Evolutionary conservation across 1,140 invertebrate genomes (phyloP), one percentile per base, ranked within the genome.

Genomic region (Camponotus floridanus): DNA sequence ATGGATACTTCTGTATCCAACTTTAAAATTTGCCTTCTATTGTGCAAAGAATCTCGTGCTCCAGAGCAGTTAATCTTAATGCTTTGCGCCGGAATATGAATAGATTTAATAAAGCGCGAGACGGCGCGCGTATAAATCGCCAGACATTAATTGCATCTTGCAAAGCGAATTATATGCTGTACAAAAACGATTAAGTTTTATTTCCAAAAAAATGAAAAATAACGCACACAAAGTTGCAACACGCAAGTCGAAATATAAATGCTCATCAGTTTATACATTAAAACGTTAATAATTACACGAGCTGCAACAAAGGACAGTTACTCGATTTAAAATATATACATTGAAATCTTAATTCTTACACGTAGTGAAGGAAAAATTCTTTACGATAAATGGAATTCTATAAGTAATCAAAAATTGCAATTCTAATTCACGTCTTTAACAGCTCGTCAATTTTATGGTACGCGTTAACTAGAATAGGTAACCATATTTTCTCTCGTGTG

Each of bases 371-470:
- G 26, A 78, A 45, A 42, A 76, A 26, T 76, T 59, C 3, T 76
- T 39, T 78, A 9, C 11, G 11, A 42, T 57, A 68, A 68, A 8
- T 39, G 55, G 36, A 51, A 39, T 15, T 36, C 9, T 31, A 13
- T 39, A 39, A 80, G 57, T 57, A 21, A 80, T 42, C 18, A 8
- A 11, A 57, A 88, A 76, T 86, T 67, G 74, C 61, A 39, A 61
- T 67, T 85, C 80, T 89, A 89, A 90, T 87, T 87, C 89, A 70
- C 80, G 81, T 45, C 64, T 78, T 70, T 55, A 61, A 31, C 45
- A 42, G 55, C 61, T 39, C 55, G 11, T 39, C 74, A 86, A 64
- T 65, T 74, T 42, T 21, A 73, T 62, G 48, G 26, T 57, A 83
- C 55, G 59, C 55, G 67, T 15, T 64, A 55, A 86, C 57, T 42